Base-by-base conservation (phyloP, 2,888 invertebrate species). In the Drosophila pseudotalamancana region DNA sequence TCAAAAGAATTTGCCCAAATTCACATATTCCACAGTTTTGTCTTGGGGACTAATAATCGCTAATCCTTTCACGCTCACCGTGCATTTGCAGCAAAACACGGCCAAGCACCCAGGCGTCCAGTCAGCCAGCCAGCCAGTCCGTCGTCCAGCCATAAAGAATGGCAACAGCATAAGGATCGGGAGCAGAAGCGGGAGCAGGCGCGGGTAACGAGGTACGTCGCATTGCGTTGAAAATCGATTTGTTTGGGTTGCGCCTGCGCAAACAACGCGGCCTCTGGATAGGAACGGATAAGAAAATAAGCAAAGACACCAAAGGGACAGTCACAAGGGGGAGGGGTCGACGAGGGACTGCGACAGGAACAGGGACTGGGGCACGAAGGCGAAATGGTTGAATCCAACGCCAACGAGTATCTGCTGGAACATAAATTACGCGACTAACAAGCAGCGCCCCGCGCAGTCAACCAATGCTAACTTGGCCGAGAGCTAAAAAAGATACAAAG, bases 401-500 rank as follows among this genome's bases (percentile, higher is more conserved):
- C 88, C 88, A 89, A 88, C 88, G 88, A 90, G 75, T 88, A 89
- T 90, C 90, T 84, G 83, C 76, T 88, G 87, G 72, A 87, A 88
- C 90, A 89, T 89, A 89, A 89, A 89, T 89, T 90, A 89, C 87
- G 81, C 88, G 88, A 86, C 90, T 89, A 89, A 89, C 89, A 89
- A 90, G 89, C 84, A 81, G 81, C 81, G 82, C 87, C 85, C 81
- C 78, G 65, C 80, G 71, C 86, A 81, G 65, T 45, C 51, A 48
- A 37, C 11, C 53, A 55, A 57, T 29, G 62, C 54, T 60, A 63
- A 46, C 21, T 72, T 77, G 66, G 71, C 76, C 77, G 70, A 75
- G 68, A 69, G 73, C 77, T 76, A 75, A 75, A 83, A 87, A 82
- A 72, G 73, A 87, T 67, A 84, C 68, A 79, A 66, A 67, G 65